phyloP scores from a whole-genome alignment of 2,797 vertebrate genomes.

The Streptopelia turtur region DNA sequence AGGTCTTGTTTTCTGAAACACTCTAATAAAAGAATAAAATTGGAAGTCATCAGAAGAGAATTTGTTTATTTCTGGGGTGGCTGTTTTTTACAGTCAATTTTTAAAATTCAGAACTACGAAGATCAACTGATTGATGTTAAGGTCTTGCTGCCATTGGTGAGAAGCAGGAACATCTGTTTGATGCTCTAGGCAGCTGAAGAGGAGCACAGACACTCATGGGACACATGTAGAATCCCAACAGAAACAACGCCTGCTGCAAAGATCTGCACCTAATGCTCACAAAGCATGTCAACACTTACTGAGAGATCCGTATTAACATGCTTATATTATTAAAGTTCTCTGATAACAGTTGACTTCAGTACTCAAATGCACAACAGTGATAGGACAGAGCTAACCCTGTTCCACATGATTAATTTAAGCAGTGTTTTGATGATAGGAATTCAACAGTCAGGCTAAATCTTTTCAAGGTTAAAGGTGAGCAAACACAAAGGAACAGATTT shows the following conservation, averaged over 20 bases:
- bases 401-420: neutral
- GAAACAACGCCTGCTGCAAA: neutral
- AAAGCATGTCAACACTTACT: neutral
- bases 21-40: neutral
- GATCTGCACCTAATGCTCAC: accelerated
- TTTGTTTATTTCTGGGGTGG: accelerated
- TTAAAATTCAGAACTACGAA: neutral
- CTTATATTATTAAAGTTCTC: neutral
- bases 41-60: neutral
- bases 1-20: neutral
- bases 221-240: neutral
- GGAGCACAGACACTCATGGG: neutral
- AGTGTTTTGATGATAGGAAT: neutral
- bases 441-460: neutral
- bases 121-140: neutral
- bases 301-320: neutral
- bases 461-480: neutral
- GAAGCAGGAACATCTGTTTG: neutral
- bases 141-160: neutral
- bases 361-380: neutral
- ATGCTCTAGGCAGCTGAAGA: neutral
- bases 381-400: neutral
- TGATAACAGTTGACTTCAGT: neutral
- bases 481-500: neutral
- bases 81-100: neutral